Evolutionary conservation across 2,113 vertebrate genomes (phyloP), one percentile per base, ranked within the genome.

Genomic region (Protobothrops flavoviridis): DNA sequence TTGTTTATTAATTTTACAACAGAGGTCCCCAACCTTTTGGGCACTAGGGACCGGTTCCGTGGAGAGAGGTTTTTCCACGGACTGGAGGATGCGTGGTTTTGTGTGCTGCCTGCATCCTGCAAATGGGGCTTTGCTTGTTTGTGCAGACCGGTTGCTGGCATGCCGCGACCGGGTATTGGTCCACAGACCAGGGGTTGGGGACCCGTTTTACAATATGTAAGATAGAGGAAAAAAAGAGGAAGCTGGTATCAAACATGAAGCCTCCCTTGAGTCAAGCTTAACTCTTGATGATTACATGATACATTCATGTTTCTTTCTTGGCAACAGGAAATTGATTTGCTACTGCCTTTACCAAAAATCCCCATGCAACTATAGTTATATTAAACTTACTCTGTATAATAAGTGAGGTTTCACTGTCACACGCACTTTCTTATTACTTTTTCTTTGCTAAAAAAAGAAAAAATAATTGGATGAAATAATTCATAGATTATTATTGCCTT

Each of bases 391-490:
- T 97, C 98, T 98, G 96, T 98, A 99, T 43, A 99, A 97, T 90
- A 99, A 98, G 95, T 99, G 99, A 91, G 99, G 98, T 95, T 99
- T 99, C 94, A 99, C 99, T 4, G 99, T 99, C 90, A 99, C 99
- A 53, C 99, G 98, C 12, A 99, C 99, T 96, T 99, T 99, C 97
- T 99, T 99, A 93, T 97, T 98, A 97, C 97, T 98, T 96, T 98
- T 99, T 96, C 98, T 99, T 91, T 98, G 97, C 99, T 99, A 92
- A 96, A 93, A 81, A 95, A 95, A 43, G 95, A 88, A 24, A 96
- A 91, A 43, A 64, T 88, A n/a, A 26, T 23, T 90, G 91, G 88
- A 92, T 55, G 90, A 94, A 94, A 5, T 56, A 74, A 29, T 4
- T 50, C 8, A 26, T 29, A 20, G 61, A 95, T 88, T 92, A 48